Conservation (phyloP, 1,140 invertebrate genomes). For the Ganaspis sp. region DNA sequence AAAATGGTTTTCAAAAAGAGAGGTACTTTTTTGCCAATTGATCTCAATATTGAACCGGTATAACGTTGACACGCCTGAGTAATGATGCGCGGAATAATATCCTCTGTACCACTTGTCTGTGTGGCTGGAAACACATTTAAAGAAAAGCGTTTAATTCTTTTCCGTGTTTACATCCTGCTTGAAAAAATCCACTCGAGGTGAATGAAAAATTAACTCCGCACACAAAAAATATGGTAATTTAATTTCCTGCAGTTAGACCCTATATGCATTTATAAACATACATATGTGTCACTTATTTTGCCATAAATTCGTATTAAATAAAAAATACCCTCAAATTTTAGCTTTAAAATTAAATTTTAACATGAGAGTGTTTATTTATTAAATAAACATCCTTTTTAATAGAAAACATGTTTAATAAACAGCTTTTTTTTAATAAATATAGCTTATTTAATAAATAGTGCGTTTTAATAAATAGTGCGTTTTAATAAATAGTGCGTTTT, state of each 20-base stretch:
- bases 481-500: too few relatives aligned
- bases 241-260: not conserved
- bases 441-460: too few relatives aligned
- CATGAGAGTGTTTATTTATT: too few relatives aligned
- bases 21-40: not conserved
- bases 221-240: not conserved
- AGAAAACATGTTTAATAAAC: too few relatives aligned
- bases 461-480: too few relatives aligned
- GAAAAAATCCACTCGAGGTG: not conserved
- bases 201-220: not conserved
- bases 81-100: slow-evolving; percentile 22
- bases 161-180: not conserved
- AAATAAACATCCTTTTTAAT: too few relatives aligned
- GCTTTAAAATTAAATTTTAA: too few relatives aligned
- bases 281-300: too few relatives aligned
- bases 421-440: too few relatives aligned
- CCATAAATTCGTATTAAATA: too few relatives aligned
- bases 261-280: too few relatives aligned
- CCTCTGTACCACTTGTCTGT: slow-evolving; percentile 12
- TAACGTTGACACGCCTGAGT: slow-evolving; percentile 22
- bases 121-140: not conserved
- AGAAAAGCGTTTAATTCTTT: not conserved
- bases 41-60: not conserved
- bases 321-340: too few relatives aligned
- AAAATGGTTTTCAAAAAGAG: not conserved